Base-by-base conservation (phyloP, 2,113 vertebrate genomes). In the Antennarius striatus region DNA sequence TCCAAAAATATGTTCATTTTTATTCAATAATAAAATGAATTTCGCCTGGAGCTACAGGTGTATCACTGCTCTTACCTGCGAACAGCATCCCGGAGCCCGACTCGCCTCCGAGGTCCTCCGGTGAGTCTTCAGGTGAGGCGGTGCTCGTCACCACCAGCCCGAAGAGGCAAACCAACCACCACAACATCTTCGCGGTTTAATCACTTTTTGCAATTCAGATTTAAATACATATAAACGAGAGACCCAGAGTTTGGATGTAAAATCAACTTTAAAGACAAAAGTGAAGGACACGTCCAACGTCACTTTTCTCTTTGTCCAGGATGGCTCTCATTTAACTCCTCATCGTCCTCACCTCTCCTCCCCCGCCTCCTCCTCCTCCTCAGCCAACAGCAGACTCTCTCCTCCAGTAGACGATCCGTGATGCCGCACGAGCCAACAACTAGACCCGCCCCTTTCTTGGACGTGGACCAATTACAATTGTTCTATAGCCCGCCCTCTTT, bases 81-180 rank as follows among this genome's bases (percentile, higher is more conserved):
- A 52, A 66, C 48, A 83, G 74, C 81, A 84, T 88, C 56, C 92
- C 92, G 5, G 91, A 92, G 5, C 92, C 92, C 36, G 77, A 85
- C 77, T 89, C 92, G 5, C 52, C 84, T 56, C 77, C 87, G 6
- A 46, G 60, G 4, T 86, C 89, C 56, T 2, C 40, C 58, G 59
- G 9, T 7, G 79, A 36, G 6, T 46, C 61, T 1, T 71, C 86
- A 46, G 66, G 57, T 42, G 79, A 57, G 22, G 53, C 56, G 10
- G 6, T 36, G 62, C 54, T 12, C 40, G 64, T 49, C 15, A 40
- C 56, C 0, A 73, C 0, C 2, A 87, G 42, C 42, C 68, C 64
- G 30, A 87, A 57, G 14, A 89, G 53, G 22, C 75, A 75, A 54
- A 86, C 15, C 12, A 29, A 4, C 11, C 71, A 63, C 10, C 66